Evolutionary conservation across 2,888 invertebrate species (phyloP).

Genomic region (Drosophila greeni): DNA sequence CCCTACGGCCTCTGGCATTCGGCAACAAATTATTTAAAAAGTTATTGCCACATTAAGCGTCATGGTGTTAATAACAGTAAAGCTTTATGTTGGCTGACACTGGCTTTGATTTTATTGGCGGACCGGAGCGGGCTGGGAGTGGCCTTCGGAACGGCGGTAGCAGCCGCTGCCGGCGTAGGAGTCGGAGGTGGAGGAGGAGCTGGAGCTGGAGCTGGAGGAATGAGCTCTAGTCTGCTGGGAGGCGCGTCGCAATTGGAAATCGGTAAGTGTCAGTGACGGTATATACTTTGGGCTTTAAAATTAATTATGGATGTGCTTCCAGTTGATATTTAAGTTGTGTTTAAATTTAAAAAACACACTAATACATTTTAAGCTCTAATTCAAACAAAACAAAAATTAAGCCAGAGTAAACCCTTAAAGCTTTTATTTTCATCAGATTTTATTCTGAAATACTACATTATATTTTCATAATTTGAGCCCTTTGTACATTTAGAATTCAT

Average conservation of each 20-base stretch:
- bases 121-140: conserved; percentile 22
- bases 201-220: conserved; percentile 9
- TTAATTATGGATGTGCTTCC: background rate
- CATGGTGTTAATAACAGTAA: conserved; percentile 75
- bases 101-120: conserved; percentile 75
- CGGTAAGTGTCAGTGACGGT: conserved; percentile 60
- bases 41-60: conserved; percentile 71
- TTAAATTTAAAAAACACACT: background rate
- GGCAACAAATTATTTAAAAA: conserved; percentile 75
- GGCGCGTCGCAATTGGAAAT: conserved; percentile 65
- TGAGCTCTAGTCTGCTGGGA: conserved; percentile 14
- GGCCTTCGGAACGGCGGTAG: conserved; percentile 20
- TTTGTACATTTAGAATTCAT: conserved; percentile 8
- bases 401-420: background rate
- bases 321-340: background rate
- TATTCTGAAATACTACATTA: background rate
- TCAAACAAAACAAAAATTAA: background rate
- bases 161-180: conserved; percentile 34
- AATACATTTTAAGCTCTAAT: background rate
- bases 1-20: conserved; percentile 27
- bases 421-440: background rate
- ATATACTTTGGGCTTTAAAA: background rate
- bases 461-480: background rate
- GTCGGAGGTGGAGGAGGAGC: conserved; percentile 16
- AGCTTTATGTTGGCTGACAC: conserved; percentile 76